Conservation (phyloP, 2,797 vertebrate species). For the Salmo trutta region DNA sequence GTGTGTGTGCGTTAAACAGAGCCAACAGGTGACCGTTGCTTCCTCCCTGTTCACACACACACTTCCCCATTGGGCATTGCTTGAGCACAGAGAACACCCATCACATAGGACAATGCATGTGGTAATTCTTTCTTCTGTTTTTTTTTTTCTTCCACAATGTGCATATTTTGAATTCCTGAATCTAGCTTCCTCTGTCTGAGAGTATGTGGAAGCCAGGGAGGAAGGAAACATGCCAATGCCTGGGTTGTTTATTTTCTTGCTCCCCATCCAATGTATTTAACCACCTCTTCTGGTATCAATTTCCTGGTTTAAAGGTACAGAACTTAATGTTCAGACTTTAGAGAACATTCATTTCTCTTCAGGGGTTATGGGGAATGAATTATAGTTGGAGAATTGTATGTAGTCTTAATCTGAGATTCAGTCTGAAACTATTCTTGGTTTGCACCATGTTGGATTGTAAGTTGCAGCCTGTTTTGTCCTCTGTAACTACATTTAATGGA, state of each 20-base stretch:
- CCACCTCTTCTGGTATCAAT: conserved; percentile 46
- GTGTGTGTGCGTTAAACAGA: not conserved
- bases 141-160: not conserved
- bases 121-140: not conserved
- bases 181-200: not conserved
- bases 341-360: not conserved
- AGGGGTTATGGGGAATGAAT: not conserved
- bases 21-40: not conserved
- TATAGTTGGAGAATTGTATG: not conserved
- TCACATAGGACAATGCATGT: not conserved
- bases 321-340: conserved; percentile 12
- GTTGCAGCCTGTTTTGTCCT: too few species aligned
- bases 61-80: not conserved
- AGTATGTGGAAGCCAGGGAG: not conserved
- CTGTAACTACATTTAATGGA: not conserved
- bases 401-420: not conserved
- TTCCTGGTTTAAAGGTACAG: conserved; percentile 32
- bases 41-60: not conserved
- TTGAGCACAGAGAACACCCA: not conserved
- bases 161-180: conserved; percentile 6
- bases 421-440: not conserved
- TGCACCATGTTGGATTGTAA: not conserved
- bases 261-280: conserved; percentile 18
- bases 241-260: conserved; percentile 37
- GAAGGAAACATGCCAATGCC: not conserved